phyloP scores from a whole-genome alignment of 2,888 invertebrate genomes.

The Xestia c-nigrum region DNA sequence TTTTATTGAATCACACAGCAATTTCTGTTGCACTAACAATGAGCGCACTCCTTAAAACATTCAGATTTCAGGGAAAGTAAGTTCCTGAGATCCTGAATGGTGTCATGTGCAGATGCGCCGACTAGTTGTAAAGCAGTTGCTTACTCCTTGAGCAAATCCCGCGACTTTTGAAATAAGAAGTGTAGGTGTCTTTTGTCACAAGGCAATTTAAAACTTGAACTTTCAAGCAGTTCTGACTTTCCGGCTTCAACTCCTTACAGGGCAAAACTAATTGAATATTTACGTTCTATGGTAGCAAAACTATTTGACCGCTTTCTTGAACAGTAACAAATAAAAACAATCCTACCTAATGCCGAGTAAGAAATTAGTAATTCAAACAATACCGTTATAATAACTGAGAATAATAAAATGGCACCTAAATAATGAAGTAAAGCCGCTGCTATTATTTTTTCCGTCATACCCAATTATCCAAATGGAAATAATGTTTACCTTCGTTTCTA shows the following conservation, averaged over 20 bases:
- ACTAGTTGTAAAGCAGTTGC: constrained; percentile 1
- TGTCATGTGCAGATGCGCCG: too few relatives aligned
- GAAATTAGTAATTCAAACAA: constrained; percentile 24
- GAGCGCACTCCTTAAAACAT: background rate
- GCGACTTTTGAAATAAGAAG: background rate
- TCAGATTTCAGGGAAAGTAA: background rate
- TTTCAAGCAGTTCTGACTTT: constrained; percentile 8
- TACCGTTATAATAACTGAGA: constrained; percentile 5
- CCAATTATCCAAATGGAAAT: constrained; percentile 37
- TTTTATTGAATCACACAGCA: background rate
- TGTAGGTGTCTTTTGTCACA: constrained; percentile 1
- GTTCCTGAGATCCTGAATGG: too few relatives aligned
- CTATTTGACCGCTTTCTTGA: constrained; percentile 3
- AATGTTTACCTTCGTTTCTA: constrained; percentile 28
- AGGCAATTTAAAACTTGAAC: constrained; percentile 10
- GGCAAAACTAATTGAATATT: constrained; percentile 2
- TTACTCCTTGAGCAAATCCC: background rate
- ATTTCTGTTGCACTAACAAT: background rate
- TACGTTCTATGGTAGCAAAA: constrained; percentile 1
- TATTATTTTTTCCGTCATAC: constrained; percentile 23
- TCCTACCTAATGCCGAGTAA: background rate
- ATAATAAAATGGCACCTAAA: constrained; percentile 17
- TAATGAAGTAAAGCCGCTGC: constrained; percentile 24
- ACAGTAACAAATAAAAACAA: background rate
- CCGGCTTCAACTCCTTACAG: constrained; percentile 1